Evolutionary conservation across 2,888 invertebrate genomes (phyloP).

Genomic region (Eupelmus urozonus): DNA sequence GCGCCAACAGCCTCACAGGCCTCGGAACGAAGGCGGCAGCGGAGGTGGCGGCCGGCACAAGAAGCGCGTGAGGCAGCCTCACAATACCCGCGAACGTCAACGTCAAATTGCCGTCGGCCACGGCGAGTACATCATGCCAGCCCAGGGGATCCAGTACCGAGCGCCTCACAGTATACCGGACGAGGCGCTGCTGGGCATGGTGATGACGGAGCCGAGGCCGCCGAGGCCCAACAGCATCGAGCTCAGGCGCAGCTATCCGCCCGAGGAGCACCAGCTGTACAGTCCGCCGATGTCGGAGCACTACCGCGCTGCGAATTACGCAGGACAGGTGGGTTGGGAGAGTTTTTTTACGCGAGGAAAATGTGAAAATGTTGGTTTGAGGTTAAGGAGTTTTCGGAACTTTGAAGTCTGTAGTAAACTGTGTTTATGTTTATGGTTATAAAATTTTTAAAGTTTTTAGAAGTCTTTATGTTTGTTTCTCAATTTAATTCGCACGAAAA

Average conservation of each 20-base stretch:
- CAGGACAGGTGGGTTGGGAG: slow-evolving; percentile 57
- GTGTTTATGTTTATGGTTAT: too few species aligned
- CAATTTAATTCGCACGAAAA: too few species aligned
- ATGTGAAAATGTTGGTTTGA: too few species aligned
- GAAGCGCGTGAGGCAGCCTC: slow-evolving; percentile 90
- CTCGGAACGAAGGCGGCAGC: slow-evolving; percentile 79
- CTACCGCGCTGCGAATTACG: slow-evolving; percentile 69
- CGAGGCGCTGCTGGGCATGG: slow-evolving; percentile 79
- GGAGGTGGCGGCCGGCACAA: slow-evolving; percentile 85
- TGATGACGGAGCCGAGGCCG: slow-evolving; percentile 82
- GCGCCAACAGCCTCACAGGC: slow-evolving; percentile 82
- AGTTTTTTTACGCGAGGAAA: too few species aligned
- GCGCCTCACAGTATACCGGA: slow-evolving; percentile 80
- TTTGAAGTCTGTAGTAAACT: too few species aligned
- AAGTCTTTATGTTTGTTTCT: too few species aligned
- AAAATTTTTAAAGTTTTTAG: too few species aligned
- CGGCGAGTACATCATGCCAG: slow-evolving; percentile 90
- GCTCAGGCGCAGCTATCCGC: slow-evolving; percentile 82
- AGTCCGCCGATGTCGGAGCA: slow-evolving; percentile 75
- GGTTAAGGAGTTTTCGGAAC: too few species aligned
- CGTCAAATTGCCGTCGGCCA: slow-evolving; percentile 90
- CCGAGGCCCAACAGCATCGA: slow-evolving; percentile 93
- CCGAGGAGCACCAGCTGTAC: slow-evolving; percentile 75
- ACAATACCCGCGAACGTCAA: slow-evolving; percentile 92
- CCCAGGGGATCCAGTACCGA: slow-evolving; percentile 81